Evolutionary conservation across 1,140 invertebrate species (phyloP), one percentile per base, ranked within the genome.

Genomic region (Branchinecta lynchi): DNA sequence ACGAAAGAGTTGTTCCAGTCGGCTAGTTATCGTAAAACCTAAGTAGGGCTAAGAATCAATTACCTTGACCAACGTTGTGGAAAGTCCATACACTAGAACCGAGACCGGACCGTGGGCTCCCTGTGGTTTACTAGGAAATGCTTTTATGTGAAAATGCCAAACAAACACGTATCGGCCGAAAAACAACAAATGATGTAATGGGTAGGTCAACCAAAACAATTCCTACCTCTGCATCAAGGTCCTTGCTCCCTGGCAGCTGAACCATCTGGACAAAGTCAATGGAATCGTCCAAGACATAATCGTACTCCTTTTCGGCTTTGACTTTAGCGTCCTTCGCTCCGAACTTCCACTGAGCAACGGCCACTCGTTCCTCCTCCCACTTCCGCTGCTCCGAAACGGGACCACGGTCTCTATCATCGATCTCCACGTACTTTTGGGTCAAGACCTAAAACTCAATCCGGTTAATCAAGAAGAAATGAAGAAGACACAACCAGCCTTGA

Each of bases 301-400:
- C 93, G 81, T 98, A 98, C 71, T 96, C 89, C 77, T 94, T 85
- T 76, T 86, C 80, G 46, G 77, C 74, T 74, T 81, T 70, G 70
- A 75, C 73, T 76, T 85, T 88, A 32, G 86, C 87, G 82, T 96
- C 88, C 80, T 89, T 91, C 0, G 96, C 92, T 15, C 96, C 96
- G 83, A 98, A 96, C 74, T 86, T 84, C 77, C 95, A 88, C 45
- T 89, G 85, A 20, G 94, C 95, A n/a, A 90, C 90, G 32, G 87
- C 87, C 80, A 99, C 87, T 80, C 96, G 92, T 78, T 98, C 95
- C 70, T 96, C 91, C 81, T 99, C 96, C 96, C 96, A 99, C 82
- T 96, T 93, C 72, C 86, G 85, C 79, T 98, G 95, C 77, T 99
- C 96, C 7, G 91, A 93, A 78, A 94, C 89, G 1, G 90, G 88